Evolutionary conservation across 2,797 vertebrate species (phyloP), one percentile per base, ranked within the genome.

Genomic region (Melanotaenia maccullochi): DNA sequence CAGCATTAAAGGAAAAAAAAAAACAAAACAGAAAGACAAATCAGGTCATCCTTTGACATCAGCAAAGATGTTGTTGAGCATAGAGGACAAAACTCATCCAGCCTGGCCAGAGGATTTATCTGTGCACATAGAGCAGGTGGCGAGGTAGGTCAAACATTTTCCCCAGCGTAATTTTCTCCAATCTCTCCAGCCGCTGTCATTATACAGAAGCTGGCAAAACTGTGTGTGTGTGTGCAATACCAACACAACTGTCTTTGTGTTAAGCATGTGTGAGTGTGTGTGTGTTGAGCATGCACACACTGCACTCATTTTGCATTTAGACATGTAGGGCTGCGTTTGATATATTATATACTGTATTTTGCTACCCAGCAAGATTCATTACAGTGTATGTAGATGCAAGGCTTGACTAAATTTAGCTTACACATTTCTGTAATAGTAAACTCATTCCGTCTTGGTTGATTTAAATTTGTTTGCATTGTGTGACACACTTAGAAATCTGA

Each of bases 61-160:
- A 74, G 80, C 72, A 55, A 87, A 75, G 79, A 90, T 86, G 86
- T 81, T 89, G 88, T 85, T 87, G 83, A 90, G 84, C 85, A 78
- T 76, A 76, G 66, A 72, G 87, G 86, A 90, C 87, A 86, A 89
- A 91, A 90, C 75, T 89, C 73, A 87, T 86, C 77, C 82, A 60
- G 83, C 82, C 44, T 65, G 60, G 76, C 65, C 85, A 2, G 68
- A 81, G 87, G 86, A 90, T 91, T 88, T 91, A 91, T 89, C 87
- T 73, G 81, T 52, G 75, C 85, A 75, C 81, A 63, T 14, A 69
- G 76, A 89, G 87, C 90, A 93, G 89, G 87, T 92, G 90, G 84
- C 79, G 81, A 85, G 90, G 82, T 79, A 70, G 89, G 89, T 88
- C 90, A 91, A 90, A 89, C 81, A 65, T 90, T 90, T 88, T 85